Base-by-base conservation (phyloP, 64 coral and sea anemone genomes). In the Astreopora myriophthalma region DNA sequence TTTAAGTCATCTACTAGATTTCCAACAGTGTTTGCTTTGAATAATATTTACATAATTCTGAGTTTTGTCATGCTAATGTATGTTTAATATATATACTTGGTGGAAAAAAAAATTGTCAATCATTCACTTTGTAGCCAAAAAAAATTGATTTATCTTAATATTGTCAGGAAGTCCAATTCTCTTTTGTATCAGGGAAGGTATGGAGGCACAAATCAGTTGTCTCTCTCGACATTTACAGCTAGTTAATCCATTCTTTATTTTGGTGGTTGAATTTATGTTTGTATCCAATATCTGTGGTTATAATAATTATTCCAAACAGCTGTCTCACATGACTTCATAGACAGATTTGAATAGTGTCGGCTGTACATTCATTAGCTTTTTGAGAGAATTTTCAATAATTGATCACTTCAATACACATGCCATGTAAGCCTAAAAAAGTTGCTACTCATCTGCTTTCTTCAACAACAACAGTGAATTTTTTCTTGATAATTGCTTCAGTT, bases 371-470 rank as follows among this genome's bases (percentile, higher is more conserved):
- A 83, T 83, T 64, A 83, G 57, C 33, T 57, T 64, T 57, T 83
- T 83, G 34, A 32, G 35, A 64, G 12, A 64, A 16, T 63, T 83
- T 35, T 83, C 55, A 83, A 83, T 83, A 83, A 63, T 64, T 83
- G 22, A 83, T 64, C n/a, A 17, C 22, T 23, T 83, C 79, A 83
- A 23, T 83, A 19, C 3, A 38, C 6, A 38, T 24, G 17, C 32
- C 20, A 64, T 39, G 25, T 64, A 64, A 2, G 79, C 79, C 79
- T 83, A 20, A 65, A 39, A 8, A 83, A 38, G n/a, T 23, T 83
- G 8, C 12, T 34, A 37, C 37, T 64, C 30, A 16, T 25, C 22
- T 83, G 8, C 31, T 36, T 73, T 26, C 3, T 34, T 33, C 11
- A 3, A 5, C 5, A 22, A 70, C n/a, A 36, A 73, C 8, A 3